Base-by-base conservation (phyloP, 2,888 invertebrate genomes). In the Cactoblastis cactorum region DNA sequence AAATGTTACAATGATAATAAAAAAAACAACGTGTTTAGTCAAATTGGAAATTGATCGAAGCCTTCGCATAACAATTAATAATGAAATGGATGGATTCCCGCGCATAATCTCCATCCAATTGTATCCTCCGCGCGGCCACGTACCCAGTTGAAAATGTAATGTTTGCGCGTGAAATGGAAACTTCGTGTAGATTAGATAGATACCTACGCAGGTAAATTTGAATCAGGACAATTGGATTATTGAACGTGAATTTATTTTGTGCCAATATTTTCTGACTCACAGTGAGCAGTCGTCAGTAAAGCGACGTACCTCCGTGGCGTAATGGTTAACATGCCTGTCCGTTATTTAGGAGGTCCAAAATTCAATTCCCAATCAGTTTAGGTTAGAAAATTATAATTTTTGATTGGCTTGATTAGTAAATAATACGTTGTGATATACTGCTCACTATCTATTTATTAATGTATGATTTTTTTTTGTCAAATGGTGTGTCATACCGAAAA, bases 241-340 rank as follows among this genome's bases (percentile, higher is more conserved):
- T 37, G 17, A 37, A 37, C 11, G 37, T 11, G 11, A 35, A 35
- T 33, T 35, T 14, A 35, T 37, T 37, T 9, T 28, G 11, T 17
- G 15, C 17, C 15, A 37, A 37, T 35, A 37, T 15, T 14, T 14
- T 35, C 15, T 35, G 15, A 35, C 15, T 35, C 35, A 12, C 65
- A 65, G 54, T 50, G 45, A 18, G 45, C 5, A 22, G 3, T 22
- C 5, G 3, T 4, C 5, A 22, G 22, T 3, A 3, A 22, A 22
- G 22, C 5, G 22, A 3, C 22, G 5, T 22, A n/a, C n/a, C n/a
- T n/a, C n/a, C n/a, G n/a, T 22, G 22, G 22, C 22, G n/a, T n/a
- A n/a, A 22, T 3, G 5, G 22, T 22, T 22, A 22, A 22, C 3
- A 22, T 4, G 22, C 5, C 22, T 22, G 22, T 22, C 3, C 3